Base-by-base conservation (phyloP, 1,140 invertebrate genomes). In the Pseudomyrmex pallidus region DNA sequence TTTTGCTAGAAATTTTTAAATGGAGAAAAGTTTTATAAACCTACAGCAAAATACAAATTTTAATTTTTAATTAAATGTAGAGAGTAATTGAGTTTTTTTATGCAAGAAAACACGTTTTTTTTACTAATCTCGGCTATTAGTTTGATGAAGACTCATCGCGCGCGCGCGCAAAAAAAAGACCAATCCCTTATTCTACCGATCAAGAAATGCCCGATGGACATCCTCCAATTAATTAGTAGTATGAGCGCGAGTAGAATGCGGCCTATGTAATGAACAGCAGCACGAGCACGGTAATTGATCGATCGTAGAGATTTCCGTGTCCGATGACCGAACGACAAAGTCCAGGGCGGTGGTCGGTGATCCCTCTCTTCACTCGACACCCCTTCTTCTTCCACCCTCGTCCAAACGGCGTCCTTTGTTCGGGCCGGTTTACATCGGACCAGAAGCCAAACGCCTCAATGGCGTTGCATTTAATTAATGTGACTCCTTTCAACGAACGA, bases 381-480 rank as follows among this genome's bases (percentile, higher is more conserved):
- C 44, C 54, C 68, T 63, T 72, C 68, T 68, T 77, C 63, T 46
- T 67, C 82, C 15, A 20, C 63, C 67, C 66, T 89, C 59, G 52
- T 76, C 13, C 12, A 10, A 52, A 57, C 80, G 78, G 57, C 72
- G 61, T 68, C 87, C 85, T 87, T 89, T 89, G 85, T 89, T 86
- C 66, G 35, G 9, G 20, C 12, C 61, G 59, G 85, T 85, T 89
- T 76, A 84, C 74, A 80, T 62, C 85, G 61, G 70, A 74, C 64
- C 74, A 77, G 67, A 77, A 77, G 82, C 80, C 54, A 80, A 76
- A 64, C 86, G 78, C 76, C 84, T 86, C 72, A 44, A 63, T 80
- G 76, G 63, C 77, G 64, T 72, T 82, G 82, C 85, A 88, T 77
- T 89, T 90, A 90, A 91, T 91, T 91, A 90, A 86, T 84, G 63